Evolutionary conservation across 2,113 vertebrate species (phyloP).

Genomic region (Bucco capensis): DNA sequence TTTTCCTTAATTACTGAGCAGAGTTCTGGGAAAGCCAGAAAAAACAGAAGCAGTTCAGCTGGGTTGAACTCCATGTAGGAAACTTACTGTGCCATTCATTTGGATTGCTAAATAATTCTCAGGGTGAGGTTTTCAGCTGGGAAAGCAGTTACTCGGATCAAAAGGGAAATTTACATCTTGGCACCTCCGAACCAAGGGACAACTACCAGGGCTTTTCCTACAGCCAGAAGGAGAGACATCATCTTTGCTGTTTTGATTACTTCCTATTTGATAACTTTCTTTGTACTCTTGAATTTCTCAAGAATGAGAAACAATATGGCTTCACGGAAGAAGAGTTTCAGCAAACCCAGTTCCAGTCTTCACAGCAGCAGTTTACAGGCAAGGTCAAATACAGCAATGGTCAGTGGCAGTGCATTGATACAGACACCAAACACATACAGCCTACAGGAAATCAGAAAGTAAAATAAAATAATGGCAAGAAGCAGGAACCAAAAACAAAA

Average conservation of each 20-base stretch:
- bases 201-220: neutral
- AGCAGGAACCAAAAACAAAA: neutral
- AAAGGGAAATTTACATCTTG: neutral
- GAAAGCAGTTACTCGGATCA: neutral
- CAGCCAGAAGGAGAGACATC: neutral
- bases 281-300: slow-evolving; percentile 1
- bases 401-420: neutral
- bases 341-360: neutral
- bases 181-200: neutral
- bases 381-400: neutral
- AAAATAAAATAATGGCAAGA: neutral
- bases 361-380: neutral
- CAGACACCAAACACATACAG: neutral
- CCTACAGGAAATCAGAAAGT: neutral
- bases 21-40: neutral
- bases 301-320: neutral
- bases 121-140: neutral
- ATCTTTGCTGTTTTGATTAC: neutral
- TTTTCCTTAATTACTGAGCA: neutral
- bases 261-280: neutral
- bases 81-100: neutral
- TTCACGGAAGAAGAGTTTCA: neutral
- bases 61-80: neutral
- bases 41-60: neutral
- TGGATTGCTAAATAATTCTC: neutral